A percentile compares a stretch with the other conserved stretches of the same genome.
phyloP scores from a whole-genome alignment of 1,140 invertebrate genomes.

The Melipona quadrifasciata region DNA sequence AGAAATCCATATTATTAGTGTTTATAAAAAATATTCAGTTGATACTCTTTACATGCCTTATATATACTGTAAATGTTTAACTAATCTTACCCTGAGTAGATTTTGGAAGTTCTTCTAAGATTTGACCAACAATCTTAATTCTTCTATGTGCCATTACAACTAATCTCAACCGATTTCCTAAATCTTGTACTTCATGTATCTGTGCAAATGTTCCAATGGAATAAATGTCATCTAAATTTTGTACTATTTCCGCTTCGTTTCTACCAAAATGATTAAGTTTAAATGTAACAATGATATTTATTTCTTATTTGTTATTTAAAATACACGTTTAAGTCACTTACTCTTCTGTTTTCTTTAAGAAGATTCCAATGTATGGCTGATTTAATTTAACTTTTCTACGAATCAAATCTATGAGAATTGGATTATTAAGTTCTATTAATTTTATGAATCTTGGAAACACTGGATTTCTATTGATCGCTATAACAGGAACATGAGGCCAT shows the following conservation, averaged over 20 bases:
- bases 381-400: constrained; percentile 97
- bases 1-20: not conserved
- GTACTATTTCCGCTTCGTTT: constrained; percentile 94
- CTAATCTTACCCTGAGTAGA: constrained; percentile 76
- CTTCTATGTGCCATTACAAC: constrained; percentile 97
- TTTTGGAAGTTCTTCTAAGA: constrained; percentile 86
- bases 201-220: constrained; percentile 97
- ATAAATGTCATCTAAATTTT: constrained; percentile 94
- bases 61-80: not conserved
- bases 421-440: constrained; percentile 96
- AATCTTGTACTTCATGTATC: constrained; percentile 98
- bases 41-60: not conserved
- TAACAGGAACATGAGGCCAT: constrained; percentile 97
- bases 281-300: constrained; percentile 9
- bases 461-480: constrained; percentile 96
- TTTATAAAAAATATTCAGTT: not conserved
- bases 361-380: constrained; percentile 98
- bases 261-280: constrained; percentile 72
- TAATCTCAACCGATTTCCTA: constrained; percentile 94
- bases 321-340: constrained; percentile 77
- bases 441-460: constrained; percentile 99
- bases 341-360: constrained; percentile 96
- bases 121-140: constrained; percentile 90
- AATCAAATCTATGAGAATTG: constrained; percentile 93
- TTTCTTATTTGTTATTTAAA: not conserved